Evolutionary conservation across 2,888 invertebrate genomes (phyloP).

Genomic region (Odontocolon sp.): DNA sequence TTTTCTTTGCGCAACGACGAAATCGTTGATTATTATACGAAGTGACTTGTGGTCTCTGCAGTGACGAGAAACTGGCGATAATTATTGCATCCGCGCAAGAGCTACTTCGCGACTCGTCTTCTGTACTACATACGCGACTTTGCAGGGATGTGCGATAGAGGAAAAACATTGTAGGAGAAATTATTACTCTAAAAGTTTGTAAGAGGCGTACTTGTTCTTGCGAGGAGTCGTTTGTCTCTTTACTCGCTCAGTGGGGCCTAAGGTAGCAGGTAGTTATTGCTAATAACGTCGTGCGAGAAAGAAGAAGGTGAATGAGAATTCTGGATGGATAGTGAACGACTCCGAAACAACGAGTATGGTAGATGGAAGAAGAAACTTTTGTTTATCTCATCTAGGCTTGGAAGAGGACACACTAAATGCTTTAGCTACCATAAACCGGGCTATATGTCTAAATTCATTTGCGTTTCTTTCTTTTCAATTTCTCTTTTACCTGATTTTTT

Average conservation of each 20-base stretch:
- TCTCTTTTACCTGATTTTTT: constrained; percentile 12
- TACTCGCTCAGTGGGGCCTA: constrained; percentile 18
- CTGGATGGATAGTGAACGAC: constrained; percentile 16
- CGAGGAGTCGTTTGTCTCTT: constrained; percentile 5
- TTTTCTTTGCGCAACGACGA: constrained; percentile 43
- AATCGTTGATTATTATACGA: constrained; percentile 24
- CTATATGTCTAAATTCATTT: constrained; percentile 46
- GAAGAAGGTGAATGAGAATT: constrained; percentile 53
- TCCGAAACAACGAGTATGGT: constrained; percentile 10
- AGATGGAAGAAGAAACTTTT: constrained; percentile 45
- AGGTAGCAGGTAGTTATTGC: constrained; percentile 50
- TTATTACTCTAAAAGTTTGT: not conserved
- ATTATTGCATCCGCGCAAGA: constrained; percentile 30
- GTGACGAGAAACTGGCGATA: constrained; percentile 32
- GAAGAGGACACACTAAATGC: too few relatives aligned
- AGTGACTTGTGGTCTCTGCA: not conserved
- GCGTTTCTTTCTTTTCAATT: constrained; percentile 31
- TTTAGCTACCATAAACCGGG: constrained; percentile 31
- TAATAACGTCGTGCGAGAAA: constrained; percentile 22
- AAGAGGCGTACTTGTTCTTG: not conserved
- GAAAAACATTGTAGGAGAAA: not conserved
- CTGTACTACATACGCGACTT: constrained; percentile 21
- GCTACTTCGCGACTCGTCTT: not conserved
- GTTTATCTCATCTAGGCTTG: constrained; percentile 22
- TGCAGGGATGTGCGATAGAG: not conserved